These are phyloP conservation scores for Hydrotaea cyrtoneurina DNA, from an alignment of 2,888 invertebrate species.

Conservation along the genomic window DNA sequence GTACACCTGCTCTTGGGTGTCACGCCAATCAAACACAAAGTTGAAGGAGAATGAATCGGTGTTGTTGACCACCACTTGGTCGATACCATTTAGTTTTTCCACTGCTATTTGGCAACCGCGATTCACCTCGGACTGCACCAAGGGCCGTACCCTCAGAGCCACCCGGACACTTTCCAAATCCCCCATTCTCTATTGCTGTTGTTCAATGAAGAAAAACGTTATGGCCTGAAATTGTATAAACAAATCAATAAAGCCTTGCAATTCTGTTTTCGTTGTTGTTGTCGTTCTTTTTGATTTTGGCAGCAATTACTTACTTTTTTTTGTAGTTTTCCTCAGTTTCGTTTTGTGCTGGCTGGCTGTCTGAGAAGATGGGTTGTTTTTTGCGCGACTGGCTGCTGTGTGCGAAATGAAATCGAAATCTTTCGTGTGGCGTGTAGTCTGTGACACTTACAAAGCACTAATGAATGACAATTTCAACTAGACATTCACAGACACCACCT, in stretches of 20 bases:
- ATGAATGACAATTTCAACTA: constrained; percentile 24
- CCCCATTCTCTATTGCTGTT: constrained; percentile 56
- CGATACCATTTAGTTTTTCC: constrained; percentile 84
- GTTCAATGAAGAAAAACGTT: not conserved
- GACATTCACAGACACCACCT: constrained; percentile 12
- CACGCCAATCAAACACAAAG: constrained; percentile 88
- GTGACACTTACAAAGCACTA: constrained; percentile 34
- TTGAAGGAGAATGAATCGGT: constrained; percentile 92
- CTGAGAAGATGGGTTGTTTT: not conserved
- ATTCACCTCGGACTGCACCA: constrained; percentile 87
- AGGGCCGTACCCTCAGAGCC: constrained; percentile 90
- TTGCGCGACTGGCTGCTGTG: constrained; percentile 36
- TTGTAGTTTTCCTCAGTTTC: constrained; percentile 1
- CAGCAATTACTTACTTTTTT: constrained; percentile 20
- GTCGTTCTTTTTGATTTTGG: constrained; percentile 10
- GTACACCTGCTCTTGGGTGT: constrained; percentile 88
- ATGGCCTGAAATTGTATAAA: constrained; percentile 15
- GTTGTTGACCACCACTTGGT: constrained; percentile 86
- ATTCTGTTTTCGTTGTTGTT: not conserved
- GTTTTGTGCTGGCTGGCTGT: not conserved
- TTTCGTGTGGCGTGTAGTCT: not conserved
- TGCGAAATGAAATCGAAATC: not conserved
- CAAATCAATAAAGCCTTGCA: constrained; percentile 25
- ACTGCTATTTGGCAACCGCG: constrained; percentile 90
- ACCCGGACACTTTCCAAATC: constrained; percentile 82